Evolutionary conservation across 2,113 vertebrate genomes (phyloP).

Genomic region (Ictidomys tridecemlineatus): DNA sequence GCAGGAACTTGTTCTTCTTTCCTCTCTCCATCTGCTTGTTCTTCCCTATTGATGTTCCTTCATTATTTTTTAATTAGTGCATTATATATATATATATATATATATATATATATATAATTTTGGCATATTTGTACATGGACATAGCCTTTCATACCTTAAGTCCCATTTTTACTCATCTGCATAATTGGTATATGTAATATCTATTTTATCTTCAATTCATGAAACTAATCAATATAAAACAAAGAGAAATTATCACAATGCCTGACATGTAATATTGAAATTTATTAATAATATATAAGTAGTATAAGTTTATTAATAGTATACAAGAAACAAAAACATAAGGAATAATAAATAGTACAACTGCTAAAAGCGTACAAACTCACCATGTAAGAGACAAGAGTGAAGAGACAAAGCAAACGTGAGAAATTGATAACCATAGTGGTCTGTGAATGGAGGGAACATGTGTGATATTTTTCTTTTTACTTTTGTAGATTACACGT

Average conservation of each 20-base stretch:
- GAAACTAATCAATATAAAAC: neutral
- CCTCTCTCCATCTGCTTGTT: no score
- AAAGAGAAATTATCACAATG: neutral
- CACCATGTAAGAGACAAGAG: neutral
- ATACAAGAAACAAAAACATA: conserved; percentile 14
- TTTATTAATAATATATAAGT: neutral
- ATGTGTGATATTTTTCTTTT: neutral
- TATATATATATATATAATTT: no score
- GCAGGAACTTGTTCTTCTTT: no score
- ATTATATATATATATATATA: no score
- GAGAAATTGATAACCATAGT: neutral
- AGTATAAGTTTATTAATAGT: neutral
- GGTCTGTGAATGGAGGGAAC: neutral
- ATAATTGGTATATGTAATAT: neutral
- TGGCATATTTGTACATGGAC: no score
- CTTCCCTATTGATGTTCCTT: no score
- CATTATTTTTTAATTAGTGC: no score
- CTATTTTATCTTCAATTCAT: neutral
- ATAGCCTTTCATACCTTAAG: neutral
- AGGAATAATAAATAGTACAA: neutral
- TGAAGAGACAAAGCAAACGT: neutral
- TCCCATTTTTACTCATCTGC: neutral
- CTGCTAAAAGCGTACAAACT: neutral
- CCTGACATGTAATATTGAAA: neutral
- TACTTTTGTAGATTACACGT: neutral